phyloP scores from a whole-genome alignment of 2,113 vertebrate species.

The Zosterops lateralis region DNA sequence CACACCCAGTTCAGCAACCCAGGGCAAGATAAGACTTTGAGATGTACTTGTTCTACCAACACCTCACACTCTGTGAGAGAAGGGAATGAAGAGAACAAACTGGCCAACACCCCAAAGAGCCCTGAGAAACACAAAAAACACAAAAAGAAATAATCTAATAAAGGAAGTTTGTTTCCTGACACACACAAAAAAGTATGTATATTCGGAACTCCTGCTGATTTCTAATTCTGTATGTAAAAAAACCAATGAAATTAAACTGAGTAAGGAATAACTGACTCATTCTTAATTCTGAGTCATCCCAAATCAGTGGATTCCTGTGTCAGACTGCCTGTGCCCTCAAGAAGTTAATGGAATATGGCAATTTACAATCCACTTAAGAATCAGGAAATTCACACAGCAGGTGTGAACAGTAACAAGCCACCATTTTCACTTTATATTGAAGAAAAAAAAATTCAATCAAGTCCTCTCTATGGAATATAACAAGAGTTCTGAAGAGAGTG shows the following conservation, averaged over 20 bases:
- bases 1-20: neutral
- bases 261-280: neutral
- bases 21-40: neutral
- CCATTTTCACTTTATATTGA: neutral
- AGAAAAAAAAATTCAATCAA: neutral
- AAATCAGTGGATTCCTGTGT: neutral
- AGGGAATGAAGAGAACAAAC: neutral
- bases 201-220: neutral
- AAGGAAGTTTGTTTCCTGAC: neutral
- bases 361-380: neutral
- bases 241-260: neutral
- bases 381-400: neutral
- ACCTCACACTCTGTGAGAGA: accelerated
- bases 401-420: neutral
- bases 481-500: neutral
- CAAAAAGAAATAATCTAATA: neutral
- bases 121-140: neutral
- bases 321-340: neutral
- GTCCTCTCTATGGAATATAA: neutral
- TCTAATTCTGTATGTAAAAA: neutral
- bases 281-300: conserved; percentile 11
- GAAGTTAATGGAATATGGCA: neutral
- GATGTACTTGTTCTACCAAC: neutral
- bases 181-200: neutral
- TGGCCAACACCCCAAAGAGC: neutral